Evolutionary conservation across 1,140 invertebrate species (phyloP).

Genomic region (Acromyrmex heyeri): DNA sequence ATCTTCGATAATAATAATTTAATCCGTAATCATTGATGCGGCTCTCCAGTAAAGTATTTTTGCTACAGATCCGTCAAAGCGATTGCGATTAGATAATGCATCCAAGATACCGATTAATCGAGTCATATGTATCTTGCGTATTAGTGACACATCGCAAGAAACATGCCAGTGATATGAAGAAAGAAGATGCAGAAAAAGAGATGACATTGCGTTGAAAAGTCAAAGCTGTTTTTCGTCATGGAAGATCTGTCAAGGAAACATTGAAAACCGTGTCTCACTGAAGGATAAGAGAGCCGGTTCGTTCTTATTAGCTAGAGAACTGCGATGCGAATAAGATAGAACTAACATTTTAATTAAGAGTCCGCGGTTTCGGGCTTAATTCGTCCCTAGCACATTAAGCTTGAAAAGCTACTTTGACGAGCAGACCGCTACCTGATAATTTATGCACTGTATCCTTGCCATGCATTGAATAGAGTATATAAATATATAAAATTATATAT

Average conservation of each 20-base stretch:
- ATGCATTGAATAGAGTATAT: background rate
- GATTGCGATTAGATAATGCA: constrained; percentile 8
- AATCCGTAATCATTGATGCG: background rate
- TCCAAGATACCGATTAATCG: constrained; percentile 4
- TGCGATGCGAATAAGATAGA: constrained; percentile 34
- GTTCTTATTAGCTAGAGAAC: constrained; percentile 55
- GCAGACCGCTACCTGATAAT: background rate
- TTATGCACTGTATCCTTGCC: background rate
- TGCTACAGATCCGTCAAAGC: background rate
- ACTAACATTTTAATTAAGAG: constrained; percentile 67
- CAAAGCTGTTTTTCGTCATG: constrained; percentile 38
- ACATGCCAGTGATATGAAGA: background rate
- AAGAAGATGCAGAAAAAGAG: background rate
- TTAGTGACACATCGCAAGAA: background rate
- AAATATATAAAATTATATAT: constrained; percentile 1
- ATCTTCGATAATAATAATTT: constrained; percentile 2
- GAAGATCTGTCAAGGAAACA: constrained; percentile 8
- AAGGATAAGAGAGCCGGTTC: constrained; percentile 10
- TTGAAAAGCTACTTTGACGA: background rate
- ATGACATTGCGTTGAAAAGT: background rate
- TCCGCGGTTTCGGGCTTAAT: constrained; percentile 33
- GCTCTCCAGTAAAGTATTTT: background rate
- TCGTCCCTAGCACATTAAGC: background rate
- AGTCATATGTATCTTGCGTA: background rate
- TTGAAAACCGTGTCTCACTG: background rate